phyloP scores from a whole-genome alignment of 1,140 invertebrate genomes.

The Ostrea denselamellosa region DNA sequence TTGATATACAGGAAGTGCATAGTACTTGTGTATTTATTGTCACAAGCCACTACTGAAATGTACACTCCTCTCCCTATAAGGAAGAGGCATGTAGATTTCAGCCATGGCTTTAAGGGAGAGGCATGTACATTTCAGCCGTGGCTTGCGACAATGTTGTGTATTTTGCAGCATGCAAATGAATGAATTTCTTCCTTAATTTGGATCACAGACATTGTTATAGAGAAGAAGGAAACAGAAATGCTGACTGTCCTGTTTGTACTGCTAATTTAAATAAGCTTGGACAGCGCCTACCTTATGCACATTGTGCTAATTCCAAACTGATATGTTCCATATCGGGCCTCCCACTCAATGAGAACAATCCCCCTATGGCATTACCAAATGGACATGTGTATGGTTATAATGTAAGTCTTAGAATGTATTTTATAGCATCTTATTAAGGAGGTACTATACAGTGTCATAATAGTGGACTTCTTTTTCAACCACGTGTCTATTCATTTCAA shows the following conservation, averaged over 20 bases:
- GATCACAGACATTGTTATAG: conserved; percentile 79
- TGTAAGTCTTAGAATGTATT: conserved; percentile 80
- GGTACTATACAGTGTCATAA: neutral
- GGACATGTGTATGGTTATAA: conserved; percentile 98
- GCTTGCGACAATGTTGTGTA: no score
- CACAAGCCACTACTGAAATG: no score
- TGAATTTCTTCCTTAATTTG: neutral
- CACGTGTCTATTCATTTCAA: no score
- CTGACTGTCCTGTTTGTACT: conserved; percentile 96
- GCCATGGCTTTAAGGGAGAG: no score
- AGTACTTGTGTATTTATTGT: no score
- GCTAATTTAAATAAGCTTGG: conserved; percentile 93
- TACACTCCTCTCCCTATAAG: no score
- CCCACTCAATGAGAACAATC: conserved; percentile 98
- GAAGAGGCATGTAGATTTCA: no score
- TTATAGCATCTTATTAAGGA: neutral
- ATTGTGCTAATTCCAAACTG: conserved; percentile 94
- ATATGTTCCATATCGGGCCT: conserved; percentile 94
- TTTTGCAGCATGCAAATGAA: no score
- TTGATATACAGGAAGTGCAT: no score
- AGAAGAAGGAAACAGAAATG: conserved; percentile 81
- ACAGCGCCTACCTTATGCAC: conserved; percentile 92
- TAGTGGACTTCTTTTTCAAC: no score
- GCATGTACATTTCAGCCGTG: no score
- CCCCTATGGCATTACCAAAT: conserved; percentile 98